Evolutionary conservation across 1,140 invertebrate genomes (phyloP).

Genomic region (Ericerus pela): DNA sequence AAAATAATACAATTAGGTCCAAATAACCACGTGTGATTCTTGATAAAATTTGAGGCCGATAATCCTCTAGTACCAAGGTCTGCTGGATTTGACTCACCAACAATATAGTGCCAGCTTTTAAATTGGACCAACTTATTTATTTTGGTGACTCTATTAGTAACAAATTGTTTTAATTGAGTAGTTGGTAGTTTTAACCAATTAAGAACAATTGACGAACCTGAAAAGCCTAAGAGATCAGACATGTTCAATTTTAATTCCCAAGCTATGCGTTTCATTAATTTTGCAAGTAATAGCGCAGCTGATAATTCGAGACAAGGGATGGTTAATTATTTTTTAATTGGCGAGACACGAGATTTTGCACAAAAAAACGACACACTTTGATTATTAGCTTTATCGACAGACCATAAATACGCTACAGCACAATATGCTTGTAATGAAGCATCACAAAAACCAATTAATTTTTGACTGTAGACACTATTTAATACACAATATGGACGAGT

Average conservation of each 20-base stretch:
- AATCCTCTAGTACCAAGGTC: constrained; percentile 18
- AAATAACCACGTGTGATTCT: too few relatives aligned
- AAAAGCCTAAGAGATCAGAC: constrained; percentile 19
- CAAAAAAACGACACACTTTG: constrained; percentile 21
- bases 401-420: constrained; percentile 13
- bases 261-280: constrained; percentile 13
- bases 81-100: constrained; percentile 18
- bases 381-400: neutral
- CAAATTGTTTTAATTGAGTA: constrained; percentile 20
- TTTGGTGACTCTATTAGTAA: constrained; percentile 18
- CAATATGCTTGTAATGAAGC: constrained; percentile 10
- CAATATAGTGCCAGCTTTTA: constrained; percentile 15
- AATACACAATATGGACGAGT: neutral
- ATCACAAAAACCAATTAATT: constrained; percentile 17
- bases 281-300: constrained; percentile 27
- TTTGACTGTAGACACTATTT: neutral
- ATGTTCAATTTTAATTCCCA: neutral
- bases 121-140: neutral
- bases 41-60: constrained; percentile 6
- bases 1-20: too few relatives aligned
- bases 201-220: constrained; percentile 21
- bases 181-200: constrained; percentile 20
- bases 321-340: constrained; percentile 24
- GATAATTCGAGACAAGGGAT: constrained; percentile 31
- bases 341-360: constrained; percentile 28